Base-by-base conservation (phyloP, 2,113 vertebrate species). In the Lates calcarifer region DNA sequence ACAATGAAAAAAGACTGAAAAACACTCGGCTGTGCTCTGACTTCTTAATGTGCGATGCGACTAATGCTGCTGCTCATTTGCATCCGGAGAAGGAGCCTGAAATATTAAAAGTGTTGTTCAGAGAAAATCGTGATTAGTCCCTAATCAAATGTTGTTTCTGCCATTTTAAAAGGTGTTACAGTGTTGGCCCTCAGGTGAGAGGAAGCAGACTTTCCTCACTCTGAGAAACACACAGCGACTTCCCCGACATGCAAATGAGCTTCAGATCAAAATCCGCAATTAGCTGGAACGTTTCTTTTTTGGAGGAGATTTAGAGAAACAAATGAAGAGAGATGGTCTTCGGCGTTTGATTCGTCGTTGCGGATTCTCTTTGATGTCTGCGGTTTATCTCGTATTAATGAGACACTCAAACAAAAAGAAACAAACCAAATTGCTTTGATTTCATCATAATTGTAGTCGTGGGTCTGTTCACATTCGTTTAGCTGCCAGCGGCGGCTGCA, bases 61-160 rank as follows among this genome's bases (percentile, higher is more conserved):
- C 93, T 93, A 93, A 90, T 81, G 82, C 82, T 0, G 29, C 56
- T n/a, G 37, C 86, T 91, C 82, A 94, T 94, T 93, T 94, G 87
- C 92, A 93, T 93, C 89, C 85, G 69, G 84, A 91, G 90, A 80
- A 88, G 77, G 83, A 91, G 85, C 78, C 85, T 89, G 87, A 93
- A 93, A 93, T 88, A 91, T 91, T 92, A 90, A 91, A 91, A 90
- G 85, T 87, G 90, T 91, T 89, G 92, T 92, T 90, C 82, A 78
- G 91, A 89, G 90, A 85, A 90, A 94, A 89, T 62, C 53, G 73
- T 81, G 90, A 91, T 91, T 88, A 91, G 85, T 93, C 93, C 90
- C 87, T 87, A 86, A 93, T 95, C 92, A 94, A 94, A 95, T 93
- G 93, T 94, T 93, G 87, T 91, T 91, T 90, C 89, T 92, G 87